A percentile compares a stretch with the other conserved stretches of the same genome.
Evolutionary conservation across 2,888 invertebrate genomes (phyloP).

Genomic region (Spialia ferax): DNA sequence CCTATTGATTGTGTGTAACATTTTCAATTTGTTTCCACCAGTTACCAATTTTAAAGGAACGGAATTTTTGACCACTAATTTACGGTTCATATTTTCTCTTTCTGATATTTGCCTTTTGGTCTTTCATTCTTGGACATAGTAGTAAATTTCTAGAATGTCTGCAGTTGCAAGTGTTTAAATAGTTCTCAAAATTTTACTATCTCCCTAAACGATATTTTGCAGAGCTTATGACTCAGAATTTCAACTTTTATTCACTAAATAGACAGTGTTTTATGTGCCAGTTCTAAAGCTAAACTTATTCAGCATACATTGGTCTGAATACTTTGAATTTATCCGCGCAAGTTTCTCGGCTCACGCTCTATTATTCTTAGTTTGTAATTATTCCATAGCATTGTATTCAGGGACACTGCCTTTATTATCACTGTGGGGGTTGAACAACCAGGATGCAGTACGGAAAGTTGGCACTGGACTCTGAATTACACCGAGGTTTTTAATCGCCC

Average conservation of each 20-base stretch:
- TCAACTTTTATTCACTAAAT: slow-evolving; percentile 1
- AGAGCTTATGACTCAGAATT: neutral
- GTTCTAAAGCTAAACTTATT: neutral
- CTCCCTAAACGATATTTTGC: neutral
- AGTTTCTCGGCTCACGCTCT: neutral
- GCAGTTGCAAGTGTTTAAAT: neutral
- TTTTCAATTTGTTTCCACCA: too few relatives aligned
- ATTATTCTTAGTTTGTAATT: slow-evolving; percentile 2
- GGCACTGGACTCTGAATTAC: too few relatives aligned
- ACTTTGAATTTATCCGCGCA: neutral
- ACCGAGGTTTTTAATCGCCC: too few relatives aligned
- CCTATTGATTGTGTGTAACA: too few relatives aligned
- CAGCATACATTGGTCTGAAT: neutral
- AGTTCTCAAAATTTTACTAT: neutral
- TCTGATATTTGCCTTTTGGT: too few relatives aligned
- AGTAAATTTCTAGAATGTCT: neutral
- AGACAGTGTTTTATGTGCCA: neutral
- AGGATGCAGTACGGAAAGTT: too few relatives aligned
- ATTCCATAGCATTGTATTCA: neutral
- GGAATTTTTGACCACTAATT: too few relatives aligned
- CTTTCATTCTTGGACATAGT: too few relatives aligned
- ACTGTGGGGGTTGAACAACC: neutral
- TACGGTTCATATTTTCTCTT: too few relatives aligned
- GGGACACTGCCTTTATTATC: neutral
- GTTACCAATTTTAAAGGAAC: too few relatives aligned